Evolutionary conservation across 2,113 vertebrate species (phyloP), one percentile per base, ranked within the genome.

Genomic region (Rhinogobius similis): DNA sequence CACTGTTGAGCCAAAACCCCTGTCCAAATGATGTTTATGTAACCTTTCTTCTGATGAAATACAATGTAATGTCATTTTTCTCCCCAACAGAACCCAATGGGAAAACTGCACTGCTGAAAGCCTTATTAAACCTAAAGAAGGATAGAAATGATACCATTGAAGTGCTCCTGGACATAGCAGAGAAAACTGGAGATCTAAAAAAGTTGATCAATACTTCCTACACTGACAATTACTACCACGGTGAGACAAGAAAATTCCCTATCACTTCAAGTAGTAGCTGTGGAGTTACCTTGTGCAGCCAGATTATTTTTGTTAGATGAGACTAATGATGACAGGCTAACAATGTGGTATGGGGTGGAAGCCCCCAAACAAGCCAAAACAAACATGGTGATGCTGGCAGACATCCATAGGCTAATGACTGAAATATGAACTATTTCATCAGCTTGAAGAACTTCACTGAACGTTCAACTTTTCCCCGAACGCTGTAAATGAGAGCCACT

Each of bases 91-190:
- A 93, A 0, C 85, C 84, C 43, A 95, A 94, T 0, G 95, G 95
- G 56, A 96, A 97, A 85, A 96, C 94, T 0, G 95, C 91, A 8
- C 86, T 97, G 10, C 75, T 97, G 80, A 97, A 97, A 79, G 95
- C 95, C 24, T 88, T 96, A 89, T 85, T 97, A 66, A 95, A 96
- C 62, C 83, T 97, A 0, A 94, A 92, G 5, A 70, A 93, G 0
- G 94, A 94, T 2, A 91, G 89, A 75, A 96, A 97, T 0, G 90
- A 94, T 63, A 93, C 95, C 1, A 91, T 97, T 21, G 90, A 93
- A 3, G 67, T 95, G 38, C 85, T 97, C 26, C 86, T 97, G 55
- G 94, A 95, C 67, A 82, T 94, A 2, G 95, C 95, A 0, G 93
- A 93, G 76, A 92, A 95, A 87, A 96, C 94, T 0, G 91, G 88